Evolutionary conservation across 2,888 invertebrate genomes (phyloP).

Genomic region (Drosophila cracens): DNA sequence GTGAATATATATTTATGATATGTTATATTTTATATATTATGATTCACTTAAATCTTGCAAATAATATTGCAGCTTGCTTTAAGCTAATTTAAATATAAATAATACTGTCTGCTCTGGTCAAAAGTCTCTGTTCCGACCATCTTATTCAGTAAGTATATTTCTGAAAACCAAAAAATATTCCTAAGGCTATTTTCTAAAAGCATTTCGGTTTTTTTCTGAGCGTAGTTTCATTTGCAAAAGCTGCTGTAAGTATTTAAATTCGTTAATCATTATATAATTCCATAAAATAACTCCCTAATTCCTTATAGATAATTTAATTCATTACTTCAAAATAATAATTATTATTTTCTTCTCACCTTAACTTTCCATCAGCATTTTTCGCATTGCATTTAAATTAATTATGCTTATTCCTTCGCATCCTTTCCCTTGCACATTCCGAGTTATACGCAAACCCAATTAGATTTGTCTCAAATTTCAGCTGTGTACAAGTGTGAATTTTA

Average conservation of each 20-base stretch:
- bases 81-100: not conserved
- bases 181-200: not conserved
- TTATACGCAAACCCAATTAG: not conserved
- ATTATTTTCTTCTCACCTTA: not conserved
- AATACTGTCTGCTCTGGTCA: not conserved
- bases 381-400: not conserved
- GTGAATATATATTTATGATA: not conserved
- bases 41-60: not conserved
- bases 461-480: not conserved
- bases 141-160: not conserved
- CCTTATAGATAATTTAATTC: not conserved
- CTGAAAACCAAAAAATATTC: not conserved
- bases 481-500: constrained; percentile 1
- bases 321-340: not conserved
- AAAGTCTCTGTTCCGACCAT: not conserved
- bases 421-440: not conserved
- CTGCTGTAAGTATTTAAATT: not conserved
- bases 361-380: not conserved
- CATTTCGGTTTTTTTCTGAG: not conserved
- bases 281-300: not conserved
- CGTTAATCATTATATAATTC: not conserved
- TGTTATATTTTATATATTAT: not conserved
- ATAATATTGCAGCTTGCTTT: not conserved
- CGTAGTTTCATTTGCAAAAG: not conserved
- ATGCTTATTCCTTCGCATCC: not conserved